Conservation (phyloP, 2,888 invertebrate genomes). For the Balanococcus diminutus region DNA sequence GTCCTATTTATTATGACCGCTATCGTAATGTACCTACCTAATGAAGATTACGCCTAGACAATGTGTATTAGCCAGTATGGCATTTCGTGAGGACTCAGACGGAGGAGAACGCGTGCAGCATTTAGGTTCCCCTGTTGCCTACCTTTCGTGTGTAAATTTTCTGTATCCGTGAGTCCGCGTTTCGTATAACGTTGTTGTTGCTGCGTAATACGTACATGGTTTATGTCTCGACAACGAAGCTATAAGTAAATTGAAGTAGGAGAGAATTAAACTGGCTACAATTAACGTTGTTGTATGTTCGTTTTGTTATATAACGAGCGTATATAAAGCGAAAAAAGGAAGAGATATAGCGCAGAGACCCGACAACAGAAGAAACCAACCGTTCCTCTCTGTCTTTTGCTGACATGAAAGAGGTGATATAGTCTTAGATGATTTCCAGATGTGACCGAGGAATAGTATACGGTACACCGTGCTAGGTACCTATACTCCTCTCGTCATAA, state of each 20-base stretch:
- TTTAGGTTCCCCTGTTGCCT: neutral
- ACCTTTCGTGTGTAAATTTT: slow-evolving; percentile 36
- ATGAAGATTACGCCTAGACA: neutral
- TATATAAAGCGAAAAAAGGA: neutral
- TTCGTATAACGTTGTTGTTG: neutral
- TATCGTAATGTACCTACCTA: neutral
- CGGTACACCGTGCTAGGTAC: slow-evolving; percentile 25
- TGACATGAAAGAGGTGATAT: slow-evolving; percentile 34
- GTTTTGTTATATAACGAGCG: slow-evolving; percentile 43
- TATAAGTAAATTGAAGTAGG: slow-evolving; percentile 44
- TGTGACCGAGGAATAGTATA: neutral
- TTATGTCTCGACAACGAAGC: slow-evolving; percentile 28
- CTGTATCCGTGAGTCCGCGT: slow-evolving; percentile 18
- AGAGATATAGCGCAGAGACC: neutral
- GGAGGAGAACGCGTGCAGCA: neutral
- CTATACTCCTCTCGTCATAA: neutral
- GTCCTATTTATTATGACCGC: neutral
- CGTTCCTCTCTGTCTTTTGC: slow-evolving; percentile 18
- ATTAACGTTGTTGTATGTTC: slow-evolving; percentile 42
- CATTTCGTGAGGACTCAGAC: neutral
- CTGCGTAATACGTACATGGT: neutral
- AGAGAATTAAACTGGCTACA: slow-evolving; percentile 42
- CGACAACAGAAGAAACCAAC: slow-evolving; percentile 27
- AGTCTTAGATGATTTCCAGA: slow-evolving; percentile 50
- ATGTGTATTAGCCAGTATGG: neutral